A percentile compares a stretch with the other conserved stretches of the same genome.
Conservation (phyloP, 2,113 vertebrate species). For the Pseudopodoces humilis region DNA sequence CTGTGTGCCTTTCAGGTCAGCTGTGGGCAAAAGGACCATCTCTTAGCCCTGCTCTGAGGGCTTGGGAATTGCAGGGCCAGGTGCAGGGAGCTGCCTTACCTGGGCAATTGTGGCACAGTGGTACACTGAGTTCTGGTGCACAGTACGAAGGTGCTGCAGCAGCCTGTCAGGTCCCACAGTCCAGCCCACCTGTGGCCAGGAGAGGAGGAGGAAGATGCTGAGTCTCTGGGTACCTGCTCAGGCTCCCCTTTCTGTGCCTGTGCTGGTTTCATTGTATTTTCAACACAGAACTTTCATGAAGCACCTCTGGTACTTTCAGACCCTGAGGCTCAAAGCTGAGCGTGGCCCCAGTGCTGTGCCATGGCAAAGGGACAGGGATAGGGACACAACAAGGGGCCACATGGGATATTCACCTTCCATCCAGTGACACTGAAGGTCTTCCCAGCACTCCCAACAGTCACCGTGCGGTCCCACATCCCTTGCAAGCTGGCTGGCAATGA, state of each 20-base stretch:
- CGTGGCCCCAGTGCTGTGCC: rapidly evolving
- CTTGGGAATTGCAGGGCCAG: no score
- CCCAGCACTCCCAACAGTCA: conserved; percentile 88
- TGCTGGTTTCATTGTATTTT: neutral
- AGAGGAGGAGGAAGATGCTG: neutral
- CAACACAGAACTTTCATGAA: neutral
- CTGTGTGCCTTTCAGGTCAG: neutral
- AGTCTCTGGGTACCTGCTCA: neutral
- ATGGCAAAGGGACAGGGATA: neutral
- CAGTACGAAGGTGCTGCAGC: conserved; percentile 83
- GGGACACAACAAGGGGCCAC: neutral
- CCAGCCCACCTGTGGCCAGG: conserved; percentile 88
- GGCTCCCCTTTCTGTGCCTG: neutral
- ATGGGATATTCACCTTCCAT: conserved; percentile 83
- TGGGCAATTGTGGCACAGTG: conserved; percentile 89
- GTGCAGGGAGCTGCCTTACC: conserved; percentile 71
- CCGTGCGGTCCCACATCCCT: conserved; percentile 94
- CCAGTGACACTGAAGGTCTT: conserved; percentile 94
- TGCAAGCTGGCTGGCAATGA: conserved; percentile 82
- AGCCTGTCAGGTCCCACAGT: conserved; percentile 78
- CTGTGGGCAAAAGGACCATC: neutral
- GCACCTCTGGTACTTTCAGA: neutral
- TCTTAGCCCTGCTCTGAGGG: neutral
- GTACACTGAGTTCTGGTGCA: conserved; percentile 90
- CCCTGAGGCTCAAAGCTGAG: neutral